These are phyloP conservation scores for Mustela lutreola DNA, from an alignment of 2,113 vertebrate species.

Conservation along the genomic window DNA sequence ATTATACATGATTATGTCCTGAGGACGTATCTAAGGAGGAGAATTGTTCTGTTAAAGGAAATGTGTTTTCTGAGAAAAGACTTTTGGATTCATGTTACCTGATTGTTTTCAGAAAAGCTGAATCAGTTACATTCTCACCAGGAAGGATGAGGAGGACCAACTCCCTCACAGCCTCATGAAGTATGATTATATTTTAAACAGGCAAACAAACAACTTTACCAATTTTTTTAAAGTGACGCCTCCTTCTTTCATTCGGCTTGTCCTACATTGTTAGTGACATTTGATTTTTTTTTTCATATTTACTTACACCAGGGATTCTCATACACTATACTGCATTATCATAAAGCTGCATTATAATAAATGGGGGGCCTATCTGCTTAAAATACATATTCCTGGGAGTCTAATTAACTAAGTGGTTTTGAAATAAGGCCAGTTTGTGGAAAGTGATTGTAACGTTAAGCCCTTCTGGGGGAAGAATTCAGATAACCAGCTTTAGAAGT, in stretches of 20 bases:
- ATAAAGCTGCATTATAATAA: not conserved
- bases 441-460: not conserved
- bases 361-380: not conserved
- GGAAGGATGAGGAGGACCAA: not conserved
- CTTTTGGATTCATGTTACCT: not conserved
- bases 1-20: not conserved
- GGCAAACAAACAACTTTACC: not conserved
- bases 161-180: not conserved
- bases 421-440: not conserved
- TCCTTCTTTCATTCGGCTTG: not conserved
- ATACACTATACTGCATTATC: not conserved
- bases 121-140: not conserved
- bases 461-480: not conserved
- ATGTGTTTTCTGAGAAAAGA: not conserved
- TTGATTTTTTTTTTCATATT: not conserved
- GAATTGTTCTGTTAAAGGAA: not conserved
- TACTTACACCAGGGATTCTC: not conserved
- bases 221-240: not conserved
- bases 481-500: constrained; percentile 28
- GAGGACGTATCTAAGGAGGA: not conserved
- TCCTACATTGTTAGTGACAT: not conserved
- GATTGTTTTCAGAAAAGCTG: not conserved
- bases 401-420: not conserved
- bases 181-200: not conserved
- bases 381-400: not conserved